Conservation (phyloP, 2,797 vertebrate genomes). For the Pseudotriccus pelzelni region DNA sequence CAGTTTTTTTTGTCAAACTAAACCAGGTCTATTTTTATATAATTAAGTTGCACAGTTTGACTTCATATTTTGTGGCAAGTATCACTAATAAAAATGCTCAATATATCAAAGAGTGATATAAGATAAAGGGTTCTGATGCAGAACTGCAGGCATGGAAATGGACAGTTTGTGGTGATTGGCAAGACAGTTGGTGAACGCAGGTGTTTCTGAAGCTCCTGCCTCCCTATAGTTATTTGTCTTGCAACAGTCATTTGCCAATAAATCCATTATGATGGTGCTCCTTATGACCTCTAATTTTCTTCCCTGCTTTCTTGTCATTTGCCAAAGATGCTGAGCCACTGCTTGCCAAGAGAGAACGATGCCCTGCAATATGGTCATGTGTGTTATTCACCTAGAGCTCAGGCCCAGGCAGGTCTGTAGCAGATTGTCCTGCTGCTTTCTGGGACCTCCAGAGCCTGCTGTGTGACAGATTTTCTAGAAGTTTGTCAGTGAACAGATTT, state of each 20-base stretch:
- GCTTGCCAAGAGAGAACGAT: conserved; percentile 27
- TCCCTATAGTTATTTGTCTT: not conserved
- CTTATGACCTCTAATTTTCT: not conserved
- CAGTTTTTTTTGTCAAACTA: not conserved
- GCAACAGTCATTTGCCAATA: not conserved
- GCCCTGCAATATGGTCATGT: not conserved
- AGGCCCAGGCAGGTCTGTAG: conserved; percentile 27
- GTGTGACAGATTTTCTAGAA: conserved; percentile 43
- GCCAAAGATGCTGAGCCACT: not conserved
- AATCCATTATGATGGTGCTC: not conserved
- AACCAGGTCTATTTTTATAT: not conserved
- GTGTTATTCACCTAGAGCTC: not conserved
- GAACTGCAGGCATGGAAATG: not conserved
- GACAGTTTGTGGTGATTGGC: not conserved
- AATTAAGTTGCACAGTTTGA: not conserved
- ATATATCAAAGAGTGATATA: not conserved
- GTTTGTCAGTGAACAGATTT: conserved; percentile 66
- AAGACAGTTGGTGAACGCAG: not conserved
- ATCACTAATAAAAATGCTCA: not conserved
- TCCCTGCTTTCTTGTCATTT: not conserved
- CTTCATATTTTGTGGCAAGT: not conserved
- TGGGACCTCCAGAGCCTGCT: conserved; percentile 37
- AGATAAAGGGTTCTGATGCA: not conserved
- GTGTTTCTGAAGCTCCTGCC: not conserved
- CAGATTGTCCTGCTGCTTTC: conserved; percentile 61